These are phyloP conservation scores for Dimorphilus gyrociliatus DNA, from an alignment of 2,888 invertebrate species.

Conservation along the genomic window DNA sequence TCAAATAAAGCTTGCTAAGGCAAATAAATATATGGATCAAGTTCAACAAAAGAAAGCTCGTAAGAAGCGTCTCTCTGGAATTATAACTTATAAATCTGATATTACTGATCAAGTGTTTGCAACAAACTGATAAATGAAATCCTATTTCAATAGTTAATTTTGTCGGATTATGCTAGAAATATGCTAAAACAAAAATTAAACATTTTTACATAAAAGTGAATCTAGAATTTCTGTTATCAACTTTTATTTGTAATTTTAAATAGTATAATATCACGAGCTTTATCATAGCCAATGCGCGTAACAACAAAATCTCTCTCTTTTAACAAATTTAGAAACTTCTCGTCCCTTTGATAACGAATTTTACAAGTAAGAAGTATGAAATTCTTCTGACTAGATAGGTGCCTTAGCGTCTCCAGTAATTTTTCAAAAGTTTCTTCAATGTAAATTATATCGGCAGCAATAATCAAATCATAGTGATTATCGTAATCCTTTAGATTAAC, in stretches of 20 bases:
- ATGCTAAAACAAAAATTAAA: not conserved
- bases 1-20: too few species aligned
- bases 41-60: too few species aligned
- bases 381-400: slow-evolving; percentile 14
- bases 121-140: not conserved
- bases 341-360: slow-evolving; percentile 27
- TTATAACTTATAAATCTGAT: not conserved
- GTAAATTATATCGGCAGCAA: slow-evolving; percentile 36
- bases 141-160: slow-evolving; percentile 1
- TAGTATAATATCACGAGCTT: too few species aligned
- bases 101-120: not conserved
- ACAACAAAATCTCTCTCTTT: too few species aligned
- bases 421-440: slow-evolving; percentile 30
- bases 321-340: slow-evolving; percentile 18
- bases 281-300: too few species aligned
- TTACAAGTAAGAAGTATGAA: slow-evolving; percentile 22
- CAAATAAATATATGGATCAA: too few species aligned
- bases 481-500: slow-evolving; percentile 11
- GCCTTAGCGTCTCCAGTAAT: slow-evolving; percentile 13
- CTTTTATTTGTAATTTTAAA: too few species aligned
- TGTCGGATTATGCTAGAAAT: not conserved
- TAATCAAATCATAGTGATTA: slow-evolving; percentile 20
- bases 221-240: not conserved
- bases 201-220: not conserved
- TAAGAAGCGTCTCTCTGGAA: too few species aligned